Evolutionary conservation across 2,113 vertebrate genomes (phyloP).

Genomic region (Spermophilus dauricus): DNA sequence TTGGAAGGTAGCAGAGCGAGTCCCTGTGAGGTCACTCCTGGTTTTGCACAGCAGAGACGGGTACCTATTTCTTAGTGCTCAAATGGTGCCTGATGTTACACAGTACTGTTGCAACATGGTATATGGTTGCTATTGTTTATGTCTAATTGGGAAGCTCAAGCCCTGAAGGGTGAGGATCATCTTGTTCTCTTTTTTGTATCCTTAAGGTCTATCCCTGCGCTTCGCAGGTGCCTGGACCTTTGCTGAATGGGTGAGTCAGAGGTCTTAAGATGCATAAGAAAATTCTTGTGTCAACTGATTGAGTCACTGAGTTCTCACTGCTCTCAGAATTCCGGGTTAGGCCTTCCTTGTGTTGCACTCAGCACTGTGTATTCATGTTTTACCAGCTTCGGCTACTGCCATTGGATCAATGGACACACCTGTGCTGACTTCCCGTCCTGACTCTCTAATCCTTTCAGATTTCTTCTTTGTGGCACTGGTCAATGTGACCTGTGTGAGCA

Average conservation of each 20-base stretch:
- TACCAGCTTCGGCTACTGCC: background rate
- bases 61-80: background rate
- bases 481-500: background rate
- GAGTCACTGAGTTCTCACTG: background rate
- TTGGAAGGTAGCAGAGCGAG: background rate
- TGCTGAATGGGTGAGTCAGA: slow-evolving; percentile 62
- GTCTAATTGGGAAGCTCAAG: background rate
- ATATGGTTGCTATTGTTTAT: background rate
- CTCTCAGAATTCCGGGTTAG: background rate
- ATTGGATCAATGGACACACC: background rate
- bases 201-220: background rate
- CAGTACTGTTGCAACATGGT: background rate
- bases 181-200: background rate
- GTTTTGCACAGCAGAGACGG: background rate
- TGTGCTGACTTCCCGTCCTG: background rate
- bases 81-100: background rate
- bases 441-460: background rate
- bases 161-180: background rate
- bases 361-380: background rate
- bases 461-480: background rate
- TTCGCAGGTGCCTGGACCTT: background rate
- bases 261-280: background rate
- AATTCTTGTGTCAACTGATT: background rate
- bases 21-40: background rate
- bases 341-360: background rate